Evolutionary conservation across 2,113 vertebrate genomes (phyloP).

Genomic region (Onychorhynchus coronatus): DNA sequence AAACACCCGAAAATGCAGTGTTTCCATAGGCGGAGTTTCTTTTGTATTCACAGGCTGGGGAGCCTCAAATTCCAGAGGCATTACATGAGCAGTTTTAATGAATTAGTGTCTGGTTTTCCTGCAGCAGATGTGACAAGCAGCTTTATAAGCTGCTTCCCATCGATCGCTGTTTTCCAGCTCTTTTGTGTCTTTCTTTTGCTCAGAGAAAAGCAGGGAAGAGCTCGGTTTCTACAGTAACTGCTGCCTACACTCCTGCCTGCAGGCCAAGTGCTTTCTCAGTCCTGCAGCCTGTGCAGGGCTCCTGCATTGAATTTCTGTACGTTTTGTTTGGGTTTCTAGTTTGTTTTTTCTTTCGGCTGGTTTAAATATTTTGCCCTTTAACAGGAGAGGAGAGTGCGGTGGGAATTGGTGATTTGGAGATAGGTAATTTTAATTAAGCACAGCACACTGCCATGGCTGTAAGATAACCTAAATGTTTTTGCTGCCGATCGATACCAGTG

Average conservation of each 20-base stretch:
- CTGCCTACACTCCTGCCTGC: constrained; percentile 68
- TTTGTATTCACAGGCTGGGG: constrained; percentile 66
- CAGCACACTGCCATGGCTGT: neutral
- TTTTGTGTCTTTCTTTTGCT: constrained; percentile 73
- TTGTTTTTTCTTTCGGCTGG: neutral
- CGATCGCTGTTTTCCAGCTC: constrained; percentile 67
- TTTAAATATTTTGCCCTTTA: constrained; percentile 32
- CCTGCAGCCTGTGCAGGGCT: constrained; percentile 55
- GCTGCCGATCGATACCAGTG: neutral
- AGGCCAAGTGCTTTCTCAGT: constrained; percentile 54
- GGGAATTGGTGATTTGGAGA: neutral
- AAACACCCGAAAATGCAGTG: constrained; percentile 62
- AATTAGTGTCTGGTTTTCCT: constrained; percentile 74
- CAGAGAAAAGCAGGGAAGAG: constrained; percentile 64
- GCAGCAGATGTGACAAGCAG: constrained; percentile 76
- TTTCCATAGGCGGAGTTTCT: constrained; percentile 73
- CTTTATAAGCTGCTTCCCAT: constrained; percentile 74
- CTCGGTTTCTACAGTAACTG: constrained; percentile 77
- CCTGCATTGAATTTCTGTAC: constrained; percentile 48
- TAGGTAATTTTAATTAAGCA: neutral
- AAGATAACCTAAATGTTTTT: neutral
- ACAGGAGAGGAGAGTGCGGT: neutral
- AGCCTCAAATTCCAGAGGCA: constrained; percentile 78
- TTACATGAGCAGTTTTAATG: constrained; percentile 76
- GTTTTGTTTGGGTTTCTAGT: neutral